Conservation (phyloP, 2,888 invertebrate genomes). For the Trissonchulus sp. region DNA sequence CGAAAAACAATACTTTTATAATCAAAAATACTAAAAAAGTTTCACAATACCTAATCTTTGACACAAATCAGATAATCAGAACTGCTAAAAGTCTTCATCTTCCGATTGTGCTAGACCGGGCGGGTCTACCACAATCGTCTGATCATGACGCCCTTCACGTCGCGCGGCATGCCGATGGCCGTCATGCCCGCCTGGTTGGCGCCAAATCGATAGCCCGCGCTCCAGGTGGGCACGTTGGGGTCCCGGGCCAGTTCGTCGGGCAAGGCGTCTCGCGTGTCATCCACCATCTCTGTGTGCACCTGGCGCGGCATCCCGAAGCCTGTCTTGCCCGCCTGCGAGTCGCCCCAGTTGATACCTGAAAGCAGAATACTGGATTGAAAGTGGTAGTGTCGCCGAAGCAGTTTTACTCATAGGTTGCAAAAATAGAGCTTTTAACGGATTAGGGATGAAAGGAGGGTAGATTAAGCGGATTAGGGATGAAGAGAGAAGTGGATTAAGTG, state of each 20-base stretch:
- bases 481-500: too few relatives aligned
- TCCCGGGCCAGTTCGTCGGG: constrained; percentile 48
- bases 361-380: too few relatives aligned
- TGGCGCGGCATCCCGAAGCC: constrained; percentile 58
- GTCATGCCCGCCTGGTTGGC: constrained; percentile 52
- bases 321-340: constrained; percentile 58
- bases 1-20: too few relatives aligned
- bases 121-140: constrained; percentile 44
- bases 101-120: background rate
- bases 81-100: background rate
- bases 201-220: constrained; percentile 46
- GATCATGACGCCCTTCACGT: constrained; percentile 48
- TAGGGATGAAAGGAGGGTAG: too few relatives aligned
- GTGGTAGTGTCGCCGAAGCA: too few relatives aligned
- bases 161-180: constrained; percentile 51
- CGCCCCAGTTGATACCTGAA: constrained; percentile 55
- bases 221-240: constrained; percentile 52
- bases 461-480: too few relatives aligned
- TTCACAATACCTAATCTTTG: background rate
- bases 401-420: too few relatives aligned
- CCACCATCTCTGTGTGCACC: constrained; percentile 48
- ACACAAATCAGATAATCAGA: background rate
- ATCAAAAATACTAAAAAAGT: background rate
- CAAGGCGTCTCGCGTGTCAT: constrained; percentile 48
- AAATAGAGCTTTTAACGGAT: too few relatives aligned